Percentiles rank a stretch among this genome's conserved stretches.
These are phyloP conservation scores for Scomber scombrus DNA, from an alignment of 2,113 vertebrate genomes.

Conservation along the genomic window DNA sequence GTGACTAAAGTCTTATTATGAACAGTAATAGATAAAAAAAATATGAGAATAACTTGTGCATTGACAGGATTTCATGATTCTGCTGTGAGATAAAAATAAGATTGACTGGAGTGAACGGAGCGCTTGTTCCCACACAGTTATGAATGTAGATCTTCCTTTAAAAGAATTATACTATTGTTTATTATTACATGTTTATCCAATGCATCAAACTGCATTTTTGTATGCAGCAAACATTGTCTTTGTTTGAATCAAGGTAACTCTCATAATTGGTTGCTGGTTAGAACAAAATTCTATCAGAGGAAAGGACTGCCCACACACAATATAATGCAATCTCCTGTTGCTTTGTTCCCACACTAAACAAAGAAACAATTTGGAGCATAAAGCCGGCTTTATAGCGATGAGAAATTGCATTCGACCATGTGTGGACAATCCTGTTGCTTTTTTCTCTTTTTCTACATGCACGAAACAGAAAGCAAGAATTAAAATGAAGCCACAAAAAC, in stretches of 20 bases:
- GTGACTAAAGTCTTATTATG: too few species aligned
- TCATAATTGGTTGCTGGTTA: slow-evolving; percentile 3
- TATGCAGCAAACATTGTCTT: not conserved
- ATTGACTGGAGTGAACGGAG: too few species aligned
- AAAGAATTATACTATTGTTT: too few species aligned
- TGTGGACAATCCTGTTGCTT: not conserved
- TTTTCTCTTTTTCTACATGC: too few species aligned
- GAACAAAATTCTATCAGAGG: not conserved
- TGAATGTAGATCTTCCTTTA: too few species aligned
- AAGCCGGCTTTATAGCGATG: not conserved
- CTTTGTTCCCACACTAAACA: not conserved
- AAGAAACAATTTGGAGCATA: not conserved
- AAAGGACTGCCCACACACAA: slow-evolving; percentile 14
- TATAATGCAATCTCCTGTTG: not conserved
- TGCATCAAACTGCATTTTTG: not conserved
- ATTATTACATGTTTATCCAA: not conserved
- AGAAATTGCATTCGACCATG: not conserved
- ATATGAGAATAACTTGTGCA: too few species aligned
- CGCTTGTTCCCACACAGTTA: too few species aligned
- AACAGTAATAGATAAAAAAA: too few species aligned
- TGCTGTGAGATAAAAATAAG: too few species aligned
- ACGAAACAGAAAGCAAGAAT: not conserved
- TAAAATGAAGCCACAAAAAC: not conserved
- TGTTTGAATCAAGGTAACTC: slow-evolving; percentile 4
- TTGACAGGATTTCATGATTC: too few species aligned